Evolutionary conservation across 2,113 vertebrate species (phyloP).

Genomic region (Dermatemys mawii): DNA sequence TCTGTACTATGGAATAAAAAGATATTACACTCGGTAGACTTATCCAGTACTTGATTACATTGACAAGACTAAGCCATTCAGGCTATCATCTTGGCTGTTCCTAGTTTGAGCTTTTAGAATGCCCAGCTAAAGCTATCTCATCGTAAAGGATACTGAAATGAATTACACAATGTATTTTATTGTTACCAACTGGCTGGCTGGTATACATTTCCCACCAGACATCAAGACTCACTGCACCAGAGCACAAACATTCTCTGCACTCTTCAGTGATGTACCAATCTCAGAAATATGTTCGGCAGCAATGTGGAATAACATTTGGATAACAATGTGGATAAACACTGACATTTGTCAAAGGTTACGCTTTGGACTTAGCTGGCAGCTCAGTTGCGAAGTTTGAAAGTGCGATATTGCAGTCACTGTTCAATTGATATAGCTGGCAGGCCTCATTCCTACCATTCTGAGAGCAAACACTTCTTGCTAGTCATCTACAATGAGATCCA

Average conservation of each 20-base stretch:
- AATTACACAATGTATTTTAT: background rate
- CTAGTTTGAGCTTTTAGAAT: too few species aligned
- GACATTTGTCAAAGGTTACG: background rate
- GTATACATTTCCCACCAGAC: background rate
- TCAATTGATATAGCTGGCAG: background rate
- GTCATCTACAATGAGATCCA: background rate
- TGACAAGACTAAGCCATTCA: background rate
- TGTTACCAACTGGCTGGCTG: background rate
- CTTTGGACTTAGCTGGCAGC: background rate
- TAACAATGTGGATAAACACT: too few species aligned
- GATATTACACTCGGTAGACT: background rate
- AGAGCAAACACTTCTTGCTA: background rate
- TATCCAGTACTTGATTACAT: background rate
- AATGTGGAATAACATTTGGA: background rate
- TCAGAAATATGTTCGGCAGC: background rate
- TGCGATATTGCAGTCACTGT: background rate
- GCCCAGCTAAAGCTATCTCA: background rate
- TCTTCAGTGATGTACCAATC: background rate
- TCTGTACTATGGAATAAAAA: background rate
- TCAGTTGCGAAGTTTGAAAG: background rate
- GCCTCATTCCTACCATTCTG: background rate
- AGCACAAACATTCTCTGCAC: background rate
- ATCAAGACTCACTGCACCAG: background rate
- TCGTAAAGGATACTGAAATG: background rate
- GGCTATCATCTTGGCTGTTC: background rate